Evolutionary conservation across 2,888 invertebrate species (phyloP).

Genomic region (Parnassius smintheus): DNA sequence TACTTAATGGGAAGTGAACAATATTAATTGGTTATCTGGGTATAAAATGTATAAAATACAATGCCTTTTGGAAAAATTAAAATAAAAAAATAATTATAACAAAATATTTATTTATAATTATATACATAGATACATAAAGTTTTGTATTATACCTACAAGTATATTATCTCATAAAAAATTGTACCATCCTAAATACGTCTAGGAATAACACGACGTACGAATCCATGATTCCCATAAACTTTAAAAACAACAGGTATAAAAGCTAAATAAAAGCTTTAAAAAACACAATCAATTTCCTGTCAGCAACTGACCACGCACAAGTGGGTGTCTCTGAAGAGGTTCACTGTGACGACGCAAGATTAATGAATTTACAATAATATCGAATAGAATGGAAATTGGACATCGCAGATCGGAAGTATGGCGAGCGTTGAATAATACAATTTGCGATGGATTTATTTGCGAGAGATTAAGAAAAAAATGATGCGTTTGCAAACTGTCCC

Average conservation of each 20-base stretch:
- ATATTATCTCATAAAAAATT: no score
- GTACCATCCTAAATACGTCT: neutral
- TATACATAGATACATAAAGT: no score
- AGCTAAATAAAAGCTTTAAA: constrained; percentile 29
- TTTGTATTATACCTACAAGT: no score
- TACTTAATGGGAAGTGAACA: no score
- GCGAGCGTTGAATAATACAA: constrained; percentile 65
- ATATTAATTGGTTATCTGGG: no score
- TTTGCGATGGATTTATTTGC: constrained; percentile 67
- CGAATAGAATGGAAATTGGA: constrained; percentile 74
- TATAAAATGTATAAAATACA: no score
- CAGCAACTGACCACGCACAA: constrained; percentile 78
- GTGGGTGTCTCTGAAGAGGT: constrained; percentile 55
- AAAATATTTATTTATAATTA: no score
- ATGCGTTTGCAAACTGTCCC: constrained; percentile 63
- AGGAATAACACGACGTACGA: constrained; percentile 1
- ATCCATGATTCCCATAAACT: constrained; percentile 13
- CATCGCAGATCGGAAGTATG: constrained; percentile 74
- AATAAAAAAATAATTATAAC: no score
- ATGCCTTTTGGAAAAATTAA: no score
- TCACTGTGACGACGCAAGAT: constrained; percentile 59
- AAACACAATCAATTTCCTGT: constrained; percentile 75
- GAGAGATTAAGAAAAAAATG: constrained; percentile 53
- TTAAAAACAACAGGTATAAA: constrained; percentile 18
- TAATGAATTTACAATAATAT: constrained; percentile 78